Conservation (phyloP, 2,797 vertebrate species). For the Leuciscus waleckii region DNA sequence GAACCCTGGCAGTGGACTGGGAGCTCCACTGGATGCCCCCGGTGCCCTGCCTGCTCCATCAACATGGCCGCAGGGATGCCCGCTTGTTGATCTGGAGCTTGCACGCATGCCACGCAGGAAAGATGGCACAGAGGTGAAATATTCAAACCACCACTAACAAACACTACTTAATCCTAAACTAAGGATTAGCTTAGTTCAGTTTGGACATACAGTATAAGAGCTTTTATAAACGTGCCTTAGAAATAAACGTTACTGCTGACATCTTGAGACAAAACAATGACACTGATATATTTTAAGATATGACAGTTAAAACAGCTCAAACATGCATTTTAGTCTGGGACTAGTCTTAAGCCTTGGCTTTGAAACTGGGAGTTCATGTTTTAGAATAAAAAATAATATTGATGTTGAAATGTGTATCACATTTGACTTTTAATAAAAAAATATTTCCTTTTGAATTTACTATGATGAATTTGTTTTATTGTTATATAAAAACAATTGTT, state of each 20-base stretch:
- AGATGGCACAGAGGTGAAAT: slow-evolving; percentile 75
- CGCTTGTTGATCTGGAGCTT: slow-evolving; percentile 68
- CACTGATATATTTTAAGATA: too few relatives aligned
- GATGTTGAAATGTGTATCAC: too few relatives aligned
- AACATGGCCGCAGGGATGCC: slow-evolving; percentile 69
- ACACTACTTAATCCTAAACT: neutral
- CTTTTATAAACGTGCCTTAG: too few relatives aligned
- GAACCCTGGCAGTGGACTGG: slow-evolving; percentile 67
- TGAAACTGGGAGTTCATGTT: too few relatives aligned
- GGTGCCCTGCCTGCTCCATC: slow-evolving; percentile 69
- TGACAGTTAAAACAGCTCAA: too few relatives aligned
- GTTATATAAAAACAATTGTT: too few relatives aligned
- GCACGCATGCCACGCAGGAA: slow-evolving; percentile 77
- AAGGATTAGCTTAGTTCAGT: neutral
- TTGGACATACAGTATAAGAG: neutral
- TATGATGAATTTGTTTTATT: neutral
- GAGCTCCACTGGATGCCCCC: slow-evolving; percentile 71
- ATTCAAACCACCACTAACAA: neutral
- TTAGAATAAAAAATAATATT: too few relatives aligned
- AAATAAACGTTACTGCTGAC: neutral
- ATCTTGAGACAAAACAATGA: too few relatives aligned
- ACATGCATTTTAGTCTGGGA: too few relatives aligned
- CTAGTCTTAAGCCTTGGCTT: too few relatives aligned
- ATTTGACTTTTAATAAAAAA: too few relatives aligned
- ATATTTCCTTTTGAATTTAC: neutral